Base-by-base conservation (phyloP, 1,140 invertebrate genomes). In the Drosophila orena region DNA sequence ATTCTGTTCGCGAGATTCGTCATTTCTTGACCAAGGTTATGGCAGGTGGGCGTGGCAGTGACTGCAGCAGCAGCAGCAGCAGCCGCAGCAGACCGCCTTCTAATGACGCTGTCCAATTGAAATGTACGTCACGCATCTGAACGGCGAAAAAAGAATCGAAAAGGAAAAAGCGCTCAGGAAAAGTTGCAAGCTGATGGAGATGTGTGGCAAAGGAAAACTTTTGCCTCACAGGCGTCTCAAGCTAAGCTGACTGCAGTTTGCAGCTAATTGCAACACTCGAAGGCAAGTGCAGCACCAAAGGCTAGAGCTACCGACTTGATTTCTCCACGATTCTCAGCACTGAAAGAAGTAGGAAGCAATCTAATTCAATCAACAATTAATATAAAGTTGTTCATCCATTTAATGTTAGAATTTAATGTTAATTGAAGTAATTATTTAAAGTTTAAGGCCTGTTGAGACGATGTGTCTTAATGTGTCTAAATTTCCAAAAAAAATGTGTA, bases 161-260 rank as follows among this genome's bases (percentile, higher is more conserved):
- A 76, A 40, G 47, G 47, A 74, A 74, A 74, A 65, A 75, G 64
- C 68, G 68, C 64, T 12, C 64, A 44, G 68, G 46, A 75, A 75
- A 75, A 76, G 71, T 27, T 66, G 60, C 72, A 43, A 57, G 30
- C 64, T 49, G 70, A 73, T 73, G 57, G 71, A 74, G 69, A 72
- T 72, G 69, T 72, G 46, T 44, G 46, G 66, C 34, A 40, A 47
- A 47, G 69, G 72, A 72, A 75, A 56, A 65, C 72, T 56, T 15
- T 42, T 44, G 55, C 47, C 55, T 46, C 38, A 27, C 69, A 72
- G 69, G 68, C 69, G 60, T 52, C 69, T 66, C 72, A 76, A 75
- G 61, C 74, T 72, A 71, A 71, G 64, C 74, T 78, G 75, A 78
- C 77, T 77, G 75, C 74, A 69, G 74, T 76, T 77, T 77, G 57